These are phyloP conservation scores for Procambarus clarkii DNA, from an alignment of 1,140 invertebrate genomes.

Conservation along the genomic window DNA sequence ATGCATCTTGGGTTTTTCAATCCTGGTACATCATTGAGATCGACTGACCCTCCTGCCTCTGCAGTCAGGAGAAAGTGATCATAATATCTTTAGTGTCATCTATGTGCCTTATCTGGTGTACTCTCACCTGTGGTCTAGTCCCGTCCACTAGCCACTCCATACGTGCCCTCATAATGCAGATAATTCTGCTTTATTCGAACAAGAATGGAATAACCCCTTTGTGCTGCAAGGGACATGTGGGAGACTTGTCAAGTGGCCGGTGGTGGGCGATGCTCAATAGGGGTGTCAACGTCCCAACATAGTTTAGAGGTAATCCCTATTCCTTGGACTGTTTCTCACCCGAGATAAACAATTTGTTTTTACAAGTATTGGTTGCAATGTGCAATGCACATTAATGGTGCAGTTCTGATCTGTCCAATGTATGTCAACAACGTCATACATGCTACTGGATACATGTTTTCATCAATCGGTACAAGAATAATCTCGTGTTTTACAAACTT, in stretches of 20 bases:
- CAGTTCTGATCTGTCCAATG: too few relatives aligned
- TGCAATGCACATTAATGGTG: too few relatives aligned
- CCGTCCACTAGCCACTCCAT: constrained; percentile 18
- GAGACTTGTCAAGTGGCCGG: not conserved
- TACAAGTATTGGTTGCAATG: too few relatives aligned
- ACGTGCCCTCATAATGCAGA: constrained; percentile 20
- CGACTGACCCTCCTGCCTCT: constrained; percentile 25
- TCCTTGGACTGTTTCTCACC: not conserved
- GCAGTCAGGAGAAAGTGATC: constrained; percentile 52
- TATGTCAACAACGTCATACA: too few relatives aligned
- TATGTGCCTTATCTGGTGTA: constrained; percentile 46
- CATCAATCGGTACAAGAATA: too few relatives aligned
- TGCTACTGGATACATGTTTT: too few relatives aligned
- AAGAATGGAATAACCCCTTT: not conserved
- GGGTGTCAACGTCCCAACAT: constrained; percentile 17
- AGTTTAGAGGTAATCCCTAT: not conserved
- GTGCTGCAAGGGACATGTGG: not conserved
- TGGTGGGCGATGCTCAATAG: constrained; percentile 20
- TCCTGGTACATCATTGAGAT: not conserved
- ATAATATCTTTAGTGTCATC: not conserved
- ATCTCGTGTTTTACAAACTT: too few relatives aligned
- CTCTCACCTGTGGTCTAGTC: constrained; percentile 34
- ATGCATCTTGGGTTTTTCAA: constrained; percentile 60
- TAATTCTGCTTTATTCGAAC: not conserved
- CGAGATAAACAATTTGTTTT: not conserved